Evolutionary conservation across 1,140 invertebrate species (phyloP).

Genomic region (Oedothorax gibbosus): DNA sequence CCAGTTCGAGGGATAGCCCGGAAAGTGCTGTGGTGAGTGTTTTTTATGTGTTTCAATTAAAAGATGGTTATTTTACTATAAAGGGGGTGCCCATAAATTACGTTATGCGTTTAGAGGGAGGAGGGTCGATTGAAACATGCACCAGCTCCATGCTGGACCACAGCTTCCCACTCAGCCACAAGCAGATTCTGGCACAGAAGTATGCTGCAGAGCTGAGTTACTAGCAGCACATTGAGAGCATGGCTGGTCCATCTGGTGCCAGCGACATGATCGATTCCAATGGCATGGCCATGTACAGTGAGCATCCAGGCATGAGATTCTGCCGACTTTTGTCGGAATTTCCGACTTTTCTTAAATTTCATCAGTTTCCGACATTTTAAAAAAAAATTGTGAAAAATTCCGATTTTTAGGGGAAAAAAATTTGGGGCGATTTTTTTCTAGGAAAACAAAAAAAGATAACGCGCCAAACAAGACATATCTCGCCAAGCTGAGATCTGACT

Average conservation of each 20-base stretch:
- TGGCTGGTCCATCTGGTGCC: slow-evolving; percentile 28
- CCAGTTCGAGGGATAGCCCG: slow-evolving; percentile 58
- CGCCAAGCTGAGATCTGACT: no score
- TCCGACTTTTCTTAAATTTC: no score
- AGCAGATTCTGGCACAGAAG: slow-evolving; percentile 63
- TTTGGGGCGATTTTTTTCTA: no score
- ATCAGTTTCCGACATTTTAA: no score
- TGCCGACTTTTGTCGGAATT: no score
- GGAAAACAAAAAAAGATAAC: no score
- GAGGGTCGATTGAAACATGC: not conserved
- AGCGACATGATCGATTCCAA: slow-evolving; percentile 50
- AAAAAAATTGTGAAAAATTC: no score
- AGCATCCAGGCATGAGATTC: no score
- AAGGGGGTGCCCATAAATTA: not conserved
- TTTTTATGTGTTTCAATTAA: not conserved
- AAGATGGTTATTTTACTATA: not conserved
- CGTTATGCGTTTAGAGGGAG: not conserved
- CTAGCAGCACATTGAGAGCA: slow-evolving; percentile 47
- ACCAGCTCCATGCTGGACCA: slow-evolving; percentile 7
- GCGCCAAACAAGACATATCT: no score
- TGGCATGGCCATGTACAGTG: slow-evolving; percentile 47
- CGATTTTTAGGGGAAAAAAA: no score
- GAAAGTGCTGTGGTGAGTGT: slow-evolving; percentile 56
- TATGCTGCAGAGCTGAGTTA: slow-evolving; percentile 62
- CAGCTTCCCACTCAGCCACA: slow-evolving; percentile 54